Conservation (phyloP, 2,888 invertebrate genomes). For the Caenorhabditis virilis region DNA sequence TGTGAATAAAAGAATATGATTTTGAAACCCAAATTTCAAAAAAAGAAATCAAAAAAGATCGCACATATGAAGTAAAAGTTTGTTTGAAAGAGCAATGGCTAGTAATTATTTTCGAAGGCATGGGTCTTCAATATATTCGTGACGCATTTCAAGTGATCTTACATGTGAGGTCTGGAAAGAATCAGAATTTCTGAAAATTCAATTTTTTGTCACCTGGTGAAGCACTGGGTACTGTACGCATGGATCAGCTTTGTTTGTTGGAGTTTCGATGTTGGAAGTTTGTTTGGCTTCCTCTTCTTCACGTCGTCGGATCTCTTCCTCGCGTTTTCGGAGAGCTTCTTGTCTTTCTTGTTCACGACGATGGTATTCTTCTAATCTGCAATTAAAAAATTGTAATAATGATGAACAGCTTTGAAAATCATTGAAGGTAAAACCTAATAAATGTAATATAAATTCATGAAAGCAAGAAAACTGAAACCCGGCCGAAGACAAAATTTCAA, state of each 20-base stretch:
- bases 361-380: constrained; percentile 31
- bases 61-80: background rate
- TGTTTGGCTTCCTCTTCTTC: constrained; percentile 19
- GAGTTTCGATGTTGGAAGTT: too few species aligned
- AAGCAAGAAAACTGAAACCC: too few species aligned
- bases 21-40: too few species aligned
- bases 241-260: constrained; percentile 30
- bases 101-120: constrained; percentile 20
- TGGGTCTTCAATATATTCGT: constrained; percentile 35
- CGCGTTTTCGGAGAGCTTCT: constrained; percentile 22
- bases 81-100: too few species aligned
- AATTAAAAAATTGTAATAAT: background rate
- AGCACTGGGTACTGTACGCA: constrained; percentile 25
- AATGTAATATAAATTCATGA: too few species aligned
- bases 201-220: too few species aligned
- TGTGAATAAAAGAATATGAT: too few species aligned
- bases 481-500: too few species aligned
- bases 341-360: constrained; percentile 27
- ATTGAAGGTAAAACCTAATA: too few species aligned
- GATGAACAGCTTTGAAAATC: background rate
- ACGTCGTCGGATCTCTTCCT: constrained; percentile 24
- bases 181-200: too few species aligned
- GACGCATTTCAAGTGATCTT: constrained; percentile 20
- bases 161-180: too few species aligned
- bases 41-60: too few species aligned